phyloP scores from a whole-genome alignment of 2,113 vertebrate genomes.

The Plotosus lineatus region DNA sequence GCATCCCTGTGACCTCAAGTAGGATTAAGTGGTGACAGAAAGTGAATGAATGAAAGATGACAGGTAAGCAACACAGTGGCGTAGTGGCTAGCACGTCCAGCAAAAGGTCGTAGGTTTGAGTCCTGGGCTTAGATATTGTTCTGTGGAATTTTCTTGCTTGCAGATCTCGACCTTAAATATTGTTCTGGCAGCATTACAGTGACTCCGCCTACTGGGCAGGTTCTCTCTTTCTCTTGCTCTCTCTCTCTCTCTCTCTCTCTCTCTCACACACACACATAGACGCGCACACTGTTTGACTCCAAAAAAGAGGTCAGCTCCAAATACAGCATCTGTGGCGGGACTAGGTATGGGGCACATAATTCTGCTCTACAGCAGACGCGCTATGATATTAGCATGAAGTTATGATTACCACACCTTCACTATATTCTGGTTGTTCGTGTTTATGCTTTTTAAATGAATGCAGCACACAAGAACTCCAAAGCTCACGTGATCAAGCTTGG shows the following conservation, averaged over 20 bases:
- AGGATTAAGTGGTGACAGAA: too few relatives aligned
- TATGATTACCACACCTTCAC: not conserved
- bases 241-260: too few relatives aligned
- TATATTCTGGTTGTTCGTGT: not conserved
- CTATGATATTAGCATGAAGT: not conserved
- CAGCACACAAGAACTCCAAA: not conserved
- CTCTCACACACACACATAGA: not conserved
- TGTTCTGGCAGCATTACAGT: not conserved
- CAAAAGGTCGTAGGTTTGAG: too few relatives aligned
- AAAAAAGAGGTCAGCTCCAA: not conserved
- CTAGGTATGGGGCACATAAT: not conserved
- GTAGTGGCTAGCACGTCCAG: too few relatives aligned
- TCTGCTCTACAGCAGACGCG: not conserved
- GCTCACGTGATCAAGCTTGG: too few relatives aligned
- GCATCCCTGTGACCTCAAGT: too few relatives aligned
- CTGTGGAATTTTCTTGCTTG: too few relatives aligned
- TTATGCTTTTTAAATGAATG: not conserved
- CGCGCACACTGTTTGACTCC: not conserved
- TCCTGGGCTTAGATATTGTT: too few relatives aligned
- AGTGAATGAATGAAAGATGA: too few relatives aligned
- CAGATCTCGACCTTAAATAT: constrained; percentile 31
- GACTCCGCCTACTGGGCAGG: constrained; percentile 23
- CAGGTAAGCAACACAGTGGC: too few relatives aligned
- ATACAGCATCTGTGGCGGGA: not conserved
- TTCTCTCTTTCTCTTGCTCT: too few relatives aligned